These are phyloP conservation scores for Ametastegia equiseti DNA, from an alignment of 2,888 invertebrate genomes.

Conservation along the genomic window DNA sequence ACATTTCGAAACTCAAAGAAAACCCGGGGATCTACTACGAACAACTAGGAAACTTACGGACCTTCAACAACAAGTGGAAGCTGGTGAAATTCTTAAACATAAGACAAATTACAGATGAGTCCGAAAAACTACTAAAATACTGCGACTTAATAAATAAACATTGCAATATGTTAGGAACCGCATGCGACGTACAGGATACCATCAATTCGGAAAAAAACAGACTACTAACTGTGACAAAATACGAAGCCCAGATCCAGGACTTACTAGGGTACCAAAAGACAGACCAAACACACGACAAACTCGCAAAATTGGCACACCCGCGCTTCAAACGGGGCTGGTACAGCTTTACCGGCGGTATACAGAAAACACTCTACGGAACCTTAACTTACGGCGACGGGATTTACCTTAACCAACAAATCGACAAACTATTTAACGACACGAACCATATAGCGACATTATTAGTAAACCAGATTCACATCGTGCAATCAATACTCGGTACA, in stretches of 20 bases:
- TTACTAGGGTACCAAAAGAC: neutral
- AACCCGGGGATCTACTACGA: neutral
- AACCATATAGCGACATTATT: neutral
- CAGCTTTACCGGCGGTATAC: neutral
- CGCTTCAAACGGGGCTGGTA: neutral
- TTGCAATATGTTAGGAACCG: neutral
- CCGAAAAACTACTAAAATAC: neutral
- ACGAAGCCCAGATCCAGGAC: neutral
- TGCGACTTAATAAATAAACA: neutral
- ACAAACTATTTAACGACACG: neutral
- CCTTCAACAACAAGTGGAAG: neutral
- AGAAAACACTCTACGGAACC: neutral
- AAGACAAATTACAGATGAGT: too few species aligned
- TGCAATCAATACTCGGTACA: neutral
- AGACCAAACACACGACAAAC: neutral
- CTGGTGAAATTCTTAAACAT: neutral
- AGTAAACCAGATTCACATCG: neutral
- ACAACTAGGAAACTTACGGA: neutral
- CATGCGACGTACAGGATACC: neutral
- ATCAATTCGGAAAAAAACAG: neutral
- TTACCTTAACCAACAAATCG: neutral
- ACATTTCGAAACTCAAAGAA: neutral
- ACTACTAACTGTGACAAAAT: neutral
- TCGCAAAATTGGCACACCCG: neutral
- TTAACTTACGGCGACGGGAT: neutral